phyloP scores from a whole-genome alignment of 2,797 vertebrate genomes.

The Coilia nasus region DNA sequence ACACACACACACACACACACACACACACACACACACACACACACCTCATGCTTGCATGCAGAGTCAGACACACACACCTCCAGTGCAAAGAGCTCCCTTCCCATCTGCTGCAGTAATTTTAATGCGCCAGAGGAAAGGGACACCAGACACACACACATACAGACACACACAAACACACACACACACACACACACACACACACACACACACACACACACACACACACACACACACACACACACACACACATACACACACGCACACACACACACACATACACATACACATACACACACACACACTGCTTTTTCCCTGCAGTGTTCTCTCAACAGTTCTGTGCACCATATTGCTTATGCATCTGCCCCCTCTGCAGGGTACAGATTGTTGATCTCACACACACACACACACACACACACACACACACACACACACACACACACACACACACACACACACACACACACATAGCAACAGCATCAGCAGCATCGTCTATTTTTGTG shows the following conservation, averaged over 20 bases:
- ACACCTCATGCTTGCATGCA: neutral
- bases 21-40: no score
- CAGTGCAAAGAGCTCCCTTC: constrained; percentile 43
- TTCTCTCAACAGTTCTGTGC: neutral
- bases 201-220: neutral
- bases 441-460: constrained; percentile 5
- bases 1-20: constrained; percentile 25
- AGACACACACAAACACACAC: neutral
- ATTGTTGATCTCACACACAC: neutral
- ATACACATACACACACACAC: neutral
- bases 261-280: neutral
- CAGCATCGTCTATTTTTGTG: neutral
- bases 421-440: neutral
- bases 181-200: neutral
- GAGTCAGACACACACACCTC: constrained; percentile 50
- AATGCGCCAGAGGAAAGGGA: constrained; percentile 38
- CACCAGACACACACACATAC: constrained; percentile 29
- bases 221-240: neutral
- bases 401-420: neutral
- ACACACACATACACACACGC: no score
- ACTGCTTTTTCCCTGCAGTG: neutral
- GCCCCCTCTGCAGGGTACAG: neutral
- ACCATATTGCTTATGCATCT: neutral
- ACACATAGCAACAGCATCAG: neutral
- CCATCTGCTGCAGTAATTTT: constrained; percentile 42